Conservation (phyloP, 2,888 invertebrate genomes). For the Augiades crinisus region DNA sequence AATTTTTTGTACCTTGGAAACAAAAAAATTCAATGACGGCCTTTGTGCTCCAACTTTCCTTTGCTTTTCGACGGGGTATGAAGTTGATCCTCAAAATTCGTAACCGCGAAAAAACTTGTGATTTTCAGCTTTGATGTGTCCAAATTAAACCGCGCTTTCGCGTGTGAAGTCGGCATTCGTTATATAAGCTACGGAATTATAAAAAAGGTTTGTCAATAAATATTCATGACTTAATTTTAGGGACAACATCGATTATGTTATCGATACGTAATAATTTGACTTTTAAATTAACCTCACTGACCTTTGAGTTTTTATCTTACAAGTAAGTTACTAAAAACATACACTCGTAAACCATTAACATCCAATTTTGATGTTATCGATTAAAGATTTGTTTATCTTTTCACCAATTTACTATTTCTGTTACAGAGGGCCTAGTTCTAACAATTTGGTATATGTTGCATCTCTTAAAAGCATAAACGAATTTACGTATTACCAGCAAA, state of each 20-base stretch:
- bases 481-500: too few species aligned
- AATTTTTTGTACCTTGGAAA: conserved; percentile 66
- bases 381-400: too few species aligned
- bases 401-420: too few species aligned
- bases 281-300: too few species aligned
- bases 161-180: conserved; percentile 41
- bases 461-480: too few species aligned
- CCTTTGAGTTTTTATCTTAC: too few species aligned
- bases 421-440: too few species aligned
- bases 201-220: conserved; percentile 38
- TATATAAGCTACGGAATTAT: conserved; percentile 44
- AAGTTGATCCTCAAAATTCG: conserved; percentile 68
- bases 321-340: too few species aligned
- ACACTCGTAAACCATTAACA: too few species aligned
- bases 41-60: conserved; percentile 70
- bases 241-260: not conserved
- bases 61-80: conserved; percentile 65
- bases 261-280: not conserved
- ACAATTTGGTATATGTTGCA: too few species aligned
- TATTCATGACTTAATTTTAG: conserved; percentile 41
- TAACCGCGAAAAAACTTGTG: conserved; percentile 62
- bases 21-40: conserved; percentile 56
- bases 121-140: conserved; percentile 63
- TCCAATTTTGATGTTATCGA: too few species aligned
- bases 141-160: conserved; percentile 51